A percentile compares a stretch with the other conserved stretches of the same genome.
Evolutionary conservation across 1,140 invertebrate genomes (phyloP).

Genomic region (Pantala flavescens): DNA sequence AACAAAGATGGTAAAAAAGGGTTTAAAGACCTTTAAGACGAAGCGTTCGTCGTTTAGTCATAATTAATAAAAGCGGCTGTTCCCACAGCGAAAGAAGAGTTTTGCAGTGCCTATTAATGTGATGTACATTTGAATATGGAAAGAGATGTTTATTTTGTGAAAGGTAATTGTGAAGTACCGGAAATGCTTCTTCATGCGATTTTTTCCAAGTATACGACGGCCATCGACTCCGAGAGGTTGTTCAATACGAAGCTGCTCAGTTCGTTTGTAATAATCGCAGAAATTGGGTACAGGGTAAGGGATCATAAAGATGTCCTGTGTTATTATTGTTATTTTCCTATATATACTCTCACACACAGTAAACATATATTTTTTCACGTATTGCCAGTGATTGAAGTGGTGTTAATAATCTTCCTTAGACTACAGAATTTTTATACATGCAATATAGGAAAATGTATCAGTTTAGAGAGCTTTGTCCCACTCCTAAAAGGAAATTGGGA

Average conservation of each 20-base stretch:
- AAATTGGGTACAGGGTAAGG: constrained; percentile 4
- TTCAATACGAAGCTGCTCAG: too few species aligned
- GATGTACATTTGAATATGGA: background rate
- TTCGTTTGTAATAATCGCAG: background rate
- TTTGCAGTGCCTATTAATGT: background rate
- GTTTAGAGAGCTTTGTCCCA: background rate
- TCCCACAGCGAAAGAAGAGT: background rate
- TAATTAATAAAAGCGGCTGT: background rate
- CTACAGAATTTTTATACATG: background rate
- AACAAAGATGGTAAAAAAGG: too few species aligned
- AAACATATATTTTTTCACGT: background rate
- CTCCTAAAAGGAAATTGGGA: background rate
- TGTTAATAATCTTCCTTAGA: background rate
- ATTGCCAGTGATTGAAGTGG: background rate
- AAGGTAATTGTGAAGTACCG: too few species aligned
- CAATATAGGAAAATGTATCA: background rate
- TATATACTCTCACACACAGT: background rate
- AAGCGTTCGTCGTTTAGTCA: background rate
- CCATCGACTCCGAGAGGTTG: too few species aligned
- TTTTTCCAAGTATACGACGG: too few species aligned
- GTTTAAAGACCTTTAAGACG: background rate
- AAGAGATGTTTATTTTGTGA: constrained; percentile 10
- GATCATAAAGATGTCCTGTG: background rate
- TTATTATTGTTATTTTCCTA: background rate
- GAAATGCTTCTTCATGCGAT: too few species aligned